Conservation (phyloP, 2,888 invertebrate species). For the Zelleria hepariella region DNA sequence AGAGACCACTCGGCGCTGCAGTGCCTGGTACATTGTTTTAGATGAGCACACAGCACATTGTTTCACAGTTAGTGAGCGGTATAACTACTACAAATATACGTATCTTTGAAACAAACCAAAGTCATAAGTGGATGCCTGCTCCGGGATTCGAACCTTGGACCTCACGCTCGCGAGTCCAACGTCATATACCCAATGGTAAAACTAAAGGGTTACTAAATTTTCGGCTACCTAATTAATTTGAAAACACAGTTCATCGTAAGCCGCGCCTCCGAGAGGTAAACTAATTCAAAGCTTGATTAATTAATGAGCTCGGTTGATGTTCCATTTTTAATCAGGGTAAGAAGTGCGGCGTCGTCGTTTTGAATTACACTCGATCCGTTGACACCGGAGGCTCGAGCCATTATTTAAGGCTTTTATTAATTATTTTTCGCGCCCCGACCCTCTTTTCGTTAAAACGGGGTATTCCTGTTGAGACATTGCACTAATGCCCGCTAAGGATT, state of each 20-base stretch:
- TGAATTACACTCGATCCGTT: background rate
- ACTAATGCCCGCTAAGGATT: no score
- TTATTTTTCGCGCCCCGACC: background rate
- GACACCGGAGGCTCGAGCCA: background rate
- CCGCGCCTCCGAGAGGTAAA: background rate
- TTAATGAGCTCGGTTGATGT: no score
- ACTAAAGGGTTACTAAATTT: no score
- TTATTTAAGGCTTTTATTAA: background rate
- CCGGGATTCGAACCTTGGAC: background rate
- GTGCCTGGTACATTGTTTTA: no score
- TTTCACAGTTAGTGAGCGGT: background rate
- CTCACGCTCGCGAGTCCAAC: background rate
- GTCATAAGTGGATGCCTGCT: background rate
- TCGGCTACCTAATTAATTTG: no score
- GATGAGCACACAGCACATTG: no score
- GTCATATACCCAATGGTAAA: no score
- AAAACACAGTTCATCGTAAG: background rate
- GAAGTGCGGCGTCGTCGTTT: background rate
- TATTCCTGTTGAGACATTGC: background rate
- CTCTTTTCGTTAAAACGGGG: background rate
- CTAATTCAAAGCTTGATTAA: background rate
- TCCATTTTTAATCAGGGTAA: background rate
- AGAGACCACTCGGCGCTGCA: no score
- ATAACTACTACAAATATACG: background rate
- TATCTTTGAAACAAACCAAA: background rate